Percentiles rank a stretch among this genome's conserved stretches.
phyloP scores from a whole-genome alignment of 2,888 invertebrate genomes.

The Anaspis maculata region DNA sequence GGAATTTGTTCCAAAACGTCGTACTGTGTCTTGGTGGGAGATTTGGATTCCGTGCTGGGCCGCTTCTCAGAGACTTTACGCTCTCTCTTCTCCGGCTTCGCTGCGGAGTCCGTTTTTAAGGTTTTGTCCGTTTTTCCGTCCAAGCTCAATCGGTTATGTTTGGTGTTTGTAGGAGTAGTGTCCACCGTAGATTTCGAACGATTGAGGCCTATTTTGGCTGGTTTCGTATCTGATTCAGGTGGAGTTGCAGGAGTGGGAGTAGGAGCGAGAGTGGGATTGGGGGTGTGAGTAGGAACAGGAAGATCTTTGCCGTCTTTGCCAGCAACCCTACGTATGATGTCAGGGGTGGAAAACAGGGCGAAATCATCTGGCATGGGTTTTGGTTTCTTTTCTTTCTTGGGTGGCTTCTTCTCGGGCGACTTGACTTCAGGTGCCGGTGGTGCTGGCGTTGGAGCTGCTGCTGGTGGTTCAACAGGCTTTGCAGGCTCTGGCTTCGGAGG shows the following conservation, averaged over 20 bases:
- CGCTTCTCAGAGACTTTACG: no score
- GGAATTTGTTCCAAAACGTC: slow-evolving; percentile 21
- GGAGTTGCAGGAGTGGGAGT: slow-evolving; percentile 16
- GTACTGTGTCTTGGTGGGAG: neutral
- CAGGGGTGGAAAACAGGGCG: slow-evolving; percentile 69
- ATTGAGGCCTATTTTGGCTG: slow-evolving; percentile 35
- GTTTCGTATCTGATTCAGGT: slow-evolving; percentile 24
- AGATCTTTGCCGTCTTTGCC: no score
- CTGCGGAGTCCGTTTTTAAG: neutral
- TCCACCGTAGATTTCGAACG: slow-evolving; percentile 29
- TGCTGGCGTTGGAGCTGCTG: slow-evolving; percentile 7
- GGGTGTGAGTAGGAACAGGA: slow-evolving; percentile 20
- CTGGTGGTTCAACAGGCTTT: slow-evolving; percentile 9
- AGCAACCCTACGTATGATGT: slow-evolving; percentile 62
- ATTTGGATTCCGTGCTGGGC: no score
- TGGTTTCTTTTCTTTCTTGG: slow-evolving; percentile 42
- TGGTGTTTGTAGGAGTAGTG: slow-evolving; percentile 20
- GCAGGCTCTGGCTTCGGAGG: slow-evolving; percentile 33
- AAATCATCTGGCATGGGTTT: slow-evolving; percentile 54
- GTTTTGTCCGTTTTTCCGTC: slow-evolving; percentile 23
- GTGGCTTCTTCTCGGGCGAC: slow-evolving; percentile 16
- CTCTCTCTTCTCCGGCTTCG: neutral
- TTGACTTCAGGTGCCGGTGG: slow-evolving; percentile 21
- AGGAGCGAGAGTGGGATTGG: no score
- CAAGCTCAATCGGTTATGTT: slow-evolving; percentile 26